phyloP scores from a whole-genome alignment of 2,797 vertebrate genomes.

The Bucorvus abyssinicus region DNA sequence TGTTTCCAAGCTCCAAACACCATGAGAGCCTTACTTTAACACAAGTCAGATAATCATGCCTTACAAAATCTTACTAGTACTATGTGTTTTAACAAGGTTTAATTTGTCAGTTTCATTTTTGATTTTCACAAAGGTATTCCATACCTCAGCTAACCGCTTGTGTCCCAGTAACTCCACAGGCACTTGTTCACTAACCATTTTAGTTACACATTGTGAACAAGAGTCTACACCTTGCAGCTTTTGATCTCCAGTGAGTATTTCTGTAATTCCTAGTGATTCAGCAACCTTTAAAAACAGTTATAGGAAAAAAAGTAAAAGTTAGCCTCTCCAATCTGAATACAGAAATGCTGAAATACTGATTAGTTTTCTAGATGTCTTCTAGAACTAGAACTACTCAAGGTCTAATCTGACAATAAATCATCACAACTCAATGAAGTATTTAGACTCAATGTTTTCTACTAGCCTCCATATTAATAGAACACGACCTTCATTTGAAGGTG shows the following conservation, averaged over 20 bases:
- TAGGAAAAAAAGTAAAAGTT: not conserved
- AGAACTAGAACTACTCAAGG: not conserved
- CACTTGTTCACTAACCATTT: not conserved
- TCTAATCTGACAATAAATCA: not conserved
- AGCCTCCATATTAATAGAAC: not conserved
- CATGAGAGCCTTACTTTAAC: not conserved
- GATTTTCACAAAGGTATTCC: not conserved
- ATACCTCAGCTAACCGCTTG: conserved; percentile 78
- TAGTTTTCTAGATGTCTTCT: not conserved
- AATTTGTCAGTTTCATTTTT: not conserved
- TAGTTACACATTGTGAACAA: conserved; percentile 31
- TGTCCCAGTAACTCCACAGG: conserved; percentile 50
- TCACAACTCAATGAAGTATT: not conserved
- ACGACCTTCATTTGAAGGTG: conserved; percentile 15
- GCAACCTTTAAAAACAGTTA: conserved; percentile 81
- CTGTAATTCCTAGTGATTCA: conserved; percentile 86
- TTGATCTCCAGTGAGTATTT: conserved; percentile 72
- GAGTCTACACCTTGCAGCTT: conserved; percentile 48
- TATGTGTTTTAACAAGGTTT: not conserved
- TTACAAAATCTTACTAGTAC: not conserved
- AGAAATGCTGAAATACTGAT: not conserved
- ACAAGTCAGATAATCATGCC: not conserved
- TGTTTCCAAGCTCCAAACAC: not conserved
- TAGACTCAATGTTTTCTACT: not conserved
- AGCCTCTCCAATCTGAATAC: not conserved